Evolutionary conservation across 1,140 invertebrate genomes (phyloP).

Genomic region (Cydia fagiglandana): DNA sequence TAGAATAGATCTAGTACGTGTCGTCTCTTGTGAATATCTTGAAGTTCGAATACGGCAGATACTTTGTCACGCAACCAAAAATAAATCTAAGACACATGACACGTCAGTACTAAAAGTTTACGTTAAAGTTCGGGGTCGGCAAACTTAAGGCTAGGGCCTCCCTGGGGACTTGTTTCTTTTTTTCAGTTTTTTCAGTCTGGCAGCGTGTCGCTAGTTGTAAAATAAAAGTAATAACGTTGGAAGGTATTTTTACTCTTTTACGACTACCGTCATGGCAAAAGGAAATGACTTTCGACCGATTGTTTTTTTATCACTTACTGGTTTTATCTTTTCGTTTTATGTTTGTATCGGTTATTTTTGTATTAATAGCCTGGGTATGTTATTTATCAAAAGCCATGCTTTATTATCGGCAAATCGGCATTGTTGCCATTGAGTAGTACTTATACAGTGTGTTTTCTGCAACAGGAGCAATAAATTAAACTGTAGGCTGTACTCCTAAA

Average conservation of each 20-base stretch:
- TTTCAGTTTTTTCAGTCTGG: background rate
- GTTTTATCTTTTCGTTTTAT: background rate
- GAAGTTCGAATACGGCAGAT: too few relatives aligned
- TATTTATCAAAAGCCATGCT: too few relatives aligned
- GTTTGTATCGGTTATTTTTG: background rate
- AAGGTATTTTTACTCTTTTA: background rate
- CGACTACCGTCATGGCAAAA: background rate
- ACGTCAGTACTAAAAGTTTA: background rate
- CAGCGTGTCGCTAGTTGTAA: background rate
- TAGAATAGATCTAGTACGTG: too few relatives aligned
- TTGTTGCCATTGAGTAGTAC: too few relatives aligned
- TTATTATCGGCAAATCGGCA: too few relatives aligned
- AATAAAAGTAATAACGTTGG: constrained; percentile 2
- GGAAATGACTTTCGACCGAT: background rate
- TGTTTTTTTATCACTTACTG: background rate
- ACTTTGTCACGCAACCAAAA: background rate
- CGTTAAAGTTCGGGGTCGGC: background rate
- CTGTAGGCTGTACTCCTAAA: too few relatives aligned
- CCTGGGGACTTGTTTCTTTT: background rate
- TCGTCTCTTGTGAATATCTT: too few relatives aligned
- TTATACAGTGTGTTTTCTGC: too few relatives aligned
- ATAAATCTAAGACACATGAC: background rate
- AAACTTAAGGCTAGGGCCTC: background rate
- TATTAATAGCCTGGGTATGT: too few relatives aligned
- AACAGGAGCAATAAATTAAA: too few relatives aligned